Percentiles rank a stretch among this genome's conserved stretches.
phyloP scores from a whole-genome alignment of 2,797 vertebrate genomes.

The Triplophysa bombifrons region DNA sequence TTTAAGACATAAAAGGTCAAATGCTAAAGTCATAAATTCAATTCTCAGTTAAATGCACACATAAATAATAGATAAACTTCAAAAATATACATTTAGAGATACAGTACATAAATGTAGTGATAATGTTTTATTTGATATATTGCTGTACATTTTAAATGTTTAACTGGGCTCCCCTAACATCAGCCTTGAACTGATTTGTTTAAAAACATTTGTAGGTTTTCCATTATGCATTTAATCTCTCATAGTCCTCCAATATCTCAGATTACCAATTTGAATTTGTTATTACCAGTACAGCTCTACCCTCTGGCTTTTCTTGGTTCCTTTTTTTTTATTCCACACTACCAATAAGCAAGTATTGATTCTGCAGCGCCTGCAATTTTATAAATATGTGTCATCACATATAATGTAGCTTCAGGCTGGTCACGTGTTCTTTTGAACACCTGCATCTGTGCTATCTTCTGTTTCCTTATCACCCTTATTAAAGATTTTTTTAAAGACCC shows the following conservation, averaged over 20 bases:
- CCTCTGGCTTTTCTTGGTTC: constrained; percentile 30
- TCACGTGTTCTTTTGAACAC: neutral
- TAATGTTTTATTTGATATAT: too few relatives aligned
- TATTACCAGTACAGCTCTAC: constrained; percentile 21
- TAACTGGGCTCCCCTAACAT: neutral
- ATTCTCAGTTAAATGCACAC: too few relatives aligned
- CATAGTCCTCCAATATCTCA: constrained; percentile 22
- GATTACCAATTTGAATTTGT: constrained; percentile 22
- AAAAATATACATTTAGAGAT: too few relatives aligned
- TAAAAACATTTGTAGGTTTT: constrained; percentile 11
- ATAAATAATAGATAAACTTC: too few relatives aligned
- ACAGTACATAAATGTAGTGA: too few relatives aligned
- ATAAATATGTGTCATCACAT: constrained; percentile 40
- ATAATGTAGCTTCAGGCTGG: constrained; percentile 21
- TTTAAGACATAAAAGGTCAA: too few relatives aligned
- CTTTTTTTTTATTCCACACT: constrained; percentile 31
- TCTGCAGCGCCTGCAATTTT: constrained; percentile 30
- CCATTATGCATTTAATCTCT: constrained; percentile 13
- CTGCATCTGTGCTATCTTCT: neutral
- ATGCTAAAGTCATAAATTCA: too few relatives aligned
- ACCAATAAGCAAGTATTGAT: constrained; percentile 44
- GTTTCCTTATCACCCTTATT: neutral
- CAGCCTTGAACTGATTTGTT: neutral
- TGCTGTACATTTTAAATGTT: too few relatives aligned
- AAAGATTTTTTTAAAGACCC: neutral